Evolutionary conservation across 1,140 invertebrate species (phyloP), one percentile per base, ranked within the genome.

Genomic region (Propsilocerus akamusi): DNA sequence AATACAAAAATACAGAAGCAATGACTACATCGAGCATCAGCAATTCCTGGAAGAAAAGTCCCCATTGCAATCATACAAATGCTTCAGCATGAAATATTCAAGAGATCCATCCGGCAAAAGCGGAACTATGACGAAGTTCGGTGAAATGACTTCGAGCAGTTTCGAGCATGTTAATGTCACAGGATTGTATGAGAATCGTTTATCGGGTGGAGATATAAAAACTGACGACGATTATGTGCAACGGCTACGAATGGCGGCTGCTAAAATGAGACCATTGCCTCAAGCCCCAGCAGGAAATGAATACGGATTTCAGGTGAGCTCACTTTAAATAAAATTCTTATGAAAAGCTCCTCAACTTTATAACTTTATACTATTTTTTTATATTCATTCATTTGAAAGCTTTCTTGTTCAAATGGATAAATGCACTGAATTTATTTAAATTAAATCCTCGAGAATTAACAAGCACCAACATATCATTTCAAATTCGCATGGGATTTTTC

Each of bases 151-250:
- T 10, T 49, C 48, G 24, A 49, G 48, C 25, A 49, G 48, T 25
- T 49, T 49, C n/a, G 48, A 49, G 48, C 48, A 49, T 20, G 48
- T 49, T 12, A 49, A 49, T 49, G 48, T 49, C 25, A 32, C 48
- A 22, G 28, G 48, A 41, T 41, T 49, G 24, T 25, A 25, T 48
- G 25, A 26, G 26, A 25, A 48, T 48, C 47, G 47, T 23, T 48
- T 26, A 34, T 30, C 28, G 3, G 34, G 22, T 5, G 22, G 17
- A 22, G 28, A 30, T 22, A 34, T 49, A 26, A 8, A 23, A 17
- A 49, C 32, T 49, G 48, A 49, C n/a, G 26, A 49, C 34, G 47
- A 12, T n/a, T 41, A 41, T 41, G 34, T 41, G 22, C 34, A 41
- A 17, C 17, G 34, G 5, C 22, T 41, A 20, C 17, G 34, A 41